Percentiles rank a stretch among this genome's conserved stretches.
Conservation (phyloP, 2,113 vertebrate genomes). For the Macaca nemestrina region DNA sequence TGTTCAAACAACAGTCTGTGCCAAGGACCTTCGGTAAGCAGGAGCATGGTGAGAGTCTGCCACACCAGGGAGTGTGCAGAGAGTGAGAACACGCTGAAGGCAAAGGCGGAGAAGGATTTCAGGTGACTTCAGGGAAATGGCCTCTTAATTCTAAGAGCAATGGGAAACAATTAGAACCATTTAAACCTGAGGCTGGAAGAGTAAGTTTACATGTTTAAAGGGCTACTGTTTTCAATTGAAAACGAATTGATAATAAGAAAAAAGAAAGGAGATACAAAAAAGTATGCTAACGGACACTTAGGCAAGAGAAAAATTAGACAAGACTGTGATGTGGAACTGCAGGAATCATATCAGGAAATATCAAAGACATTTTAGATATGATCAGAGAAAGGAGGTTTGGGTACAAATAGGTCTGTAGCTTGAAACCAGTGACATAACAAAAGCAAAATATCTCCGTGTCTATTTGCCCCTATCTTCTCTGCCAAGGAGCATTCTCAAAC, state of each 20-base stretch:
- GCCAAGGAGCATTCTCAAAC: conserved; percentile 42
- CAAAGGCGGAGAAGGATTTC: accelerated
- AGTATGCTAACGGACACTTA: neutral
- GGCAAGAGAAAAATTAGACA: neutral
- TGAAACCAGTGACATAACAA: neutral
- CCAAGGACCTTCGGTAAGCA: neutral
- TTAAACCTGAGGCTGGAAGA: neutral
- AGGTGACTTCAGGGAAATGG: neutral
- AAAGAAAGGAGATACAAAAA: neutral
- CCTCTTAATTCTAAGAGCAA: neutral
- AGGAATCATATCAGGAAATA: neutral
- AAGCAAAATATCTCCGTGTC: neutral
- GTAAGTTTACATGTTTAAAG: neutral
- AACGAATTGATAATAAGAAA: neutral
- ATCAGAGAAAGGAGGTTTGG: neutral
- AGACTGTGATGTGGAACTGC: neutral
- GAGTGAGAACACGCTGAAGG: accelerated
- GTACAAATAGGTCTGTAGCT: neutral
- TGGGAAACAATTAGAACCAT: neutral
- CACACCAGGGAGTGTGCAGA: accelerated
- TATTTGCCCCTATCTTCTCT: neutral
- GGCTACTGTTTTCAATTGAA: neutral
- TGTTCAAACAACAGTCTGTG: neutral
- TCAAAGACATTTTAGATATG: neutral
- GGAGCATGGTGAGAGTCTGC: neutral